Evolutionary conservation across 2,113 vertebrate genomes (phyloP).

Genomic region (Silurus asotus): DNA sequence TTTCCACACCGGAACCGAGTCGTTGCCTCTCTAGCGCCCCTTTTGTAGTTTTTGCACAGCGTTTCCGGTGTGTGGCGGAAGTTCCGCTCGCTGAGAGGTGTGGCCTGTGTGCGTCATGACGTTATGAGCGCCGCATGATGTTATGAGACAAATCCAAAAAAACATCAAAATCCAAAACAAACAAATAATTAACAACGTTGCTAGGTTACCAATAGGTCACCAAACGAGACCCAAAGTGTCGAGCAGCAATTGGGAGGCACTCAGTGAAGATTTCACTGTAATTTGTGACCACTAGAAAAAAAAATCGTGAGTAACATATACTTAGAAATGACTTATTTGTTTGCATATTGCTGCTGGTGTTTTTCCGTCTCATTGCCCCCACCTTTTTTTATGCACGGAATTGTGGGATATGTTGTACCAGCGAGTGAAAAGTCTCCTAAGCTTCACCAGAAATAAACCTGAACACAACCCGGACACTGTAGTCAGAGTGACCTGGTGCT

Average conservation of each 20-base stretch:
- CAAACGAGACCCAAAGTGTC: background rate
- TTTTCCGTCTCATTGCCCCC: background rate
- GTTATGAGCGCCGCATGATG: background rate
- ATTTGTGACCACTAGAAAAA: background rate
- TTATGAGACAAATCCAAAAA: background rate
- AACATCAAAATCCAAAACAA: no score
- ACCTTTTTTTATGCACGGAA: background rate
- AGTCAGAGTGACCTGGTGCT: background rate
- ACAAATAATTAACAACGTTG: background rate
- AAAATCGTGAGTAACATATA: background rate
- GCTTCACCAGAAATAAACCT: background rate
- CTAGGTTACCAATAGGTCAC: background rate
- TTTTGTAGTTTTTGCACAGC: background rate
- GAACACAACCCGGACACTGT: background rate
- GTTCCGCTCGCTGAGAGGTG: background rate
- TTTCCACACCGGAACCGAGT: background rate
- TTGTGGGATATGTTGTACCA: constrained; percentile 5
- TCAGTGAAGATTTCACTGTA: no score
- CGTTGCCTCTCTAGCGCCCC: background rate
- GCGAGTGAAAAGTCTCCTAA: background rate
- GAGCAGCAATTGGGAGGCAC: background rate
- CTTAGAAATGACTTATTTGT: background rate
- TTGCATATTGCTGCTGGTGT: background rate
- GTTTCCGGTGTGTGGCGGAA: background rate
- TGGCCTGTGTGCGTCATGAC: background rate